Conservation (phyloP, 1,140 invertebrate genomes). For the Drosophila fuyamai region DNA sequence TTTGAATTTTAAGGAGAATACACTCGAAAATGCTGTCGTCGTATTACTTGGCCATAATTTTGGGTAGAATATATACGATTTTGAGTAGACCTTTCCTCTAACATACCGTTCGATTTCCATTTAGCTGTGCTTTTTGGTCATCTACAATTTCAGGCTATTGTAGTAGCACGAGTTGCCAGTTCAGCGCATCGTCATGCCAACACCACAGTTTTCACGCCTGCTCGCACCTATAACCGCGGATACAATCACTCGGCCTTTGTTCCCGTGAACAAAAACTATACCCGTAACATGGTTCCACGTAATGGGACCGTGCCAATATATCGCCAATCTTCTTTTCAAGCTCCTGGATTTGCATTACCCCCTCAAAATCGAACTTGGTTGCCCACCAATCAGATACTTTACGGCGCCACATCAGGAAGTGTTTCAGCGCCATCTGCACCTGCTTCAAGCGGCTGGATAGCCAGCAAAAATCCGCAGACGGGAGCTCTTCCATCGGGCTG, state of each 20-base stretch:
- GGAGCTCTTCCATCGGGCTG: neutral
- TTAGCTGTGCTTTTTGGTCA: constrained; percentile 40
- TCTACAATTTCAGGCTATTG: constrained; percentile 22
- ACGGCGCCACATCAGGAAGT: neutral
- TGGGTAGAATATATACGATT: constrained; percentile 34
- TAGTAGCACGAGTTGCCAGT: neutral
- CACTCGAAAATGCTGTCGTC: constrained; percentile 37
- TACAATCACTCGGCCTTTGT: constrained; percentile 17
- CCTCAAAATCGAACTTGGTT: constrained; percentile 1
- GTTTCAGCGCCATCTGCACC: neutral
- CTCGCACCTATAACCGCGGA: constrained; percentile 11
- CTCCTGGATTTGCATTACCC: neutral
- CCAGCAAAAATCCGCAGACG: constrained; percentile 5
- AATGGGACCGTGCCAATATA: constrained; percentile 1
- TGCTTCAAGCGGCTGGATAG: neutral
- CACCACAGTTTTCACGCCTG: constrained; percentile 31
- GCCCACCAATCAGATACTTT: neutral
- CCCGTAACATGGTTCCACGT: neutral
- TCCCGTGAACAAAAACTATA: neutral
- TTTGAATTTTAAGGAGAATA: constrained; percentile 28
- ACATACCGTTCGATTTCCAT: neutral
- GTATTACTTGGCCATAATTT: constrained; percentile 38
- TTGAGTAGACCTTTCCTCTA: neutral
- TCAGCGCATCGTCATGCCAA: constrained; percentile 21
- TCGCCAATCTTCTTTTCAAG: constrained; percentile 1